These are phyloP conservation scores for Lymantria monacha DNA, from an alignment of 2,888 invertebrate species.

Conservation along the genomic window DNA sequence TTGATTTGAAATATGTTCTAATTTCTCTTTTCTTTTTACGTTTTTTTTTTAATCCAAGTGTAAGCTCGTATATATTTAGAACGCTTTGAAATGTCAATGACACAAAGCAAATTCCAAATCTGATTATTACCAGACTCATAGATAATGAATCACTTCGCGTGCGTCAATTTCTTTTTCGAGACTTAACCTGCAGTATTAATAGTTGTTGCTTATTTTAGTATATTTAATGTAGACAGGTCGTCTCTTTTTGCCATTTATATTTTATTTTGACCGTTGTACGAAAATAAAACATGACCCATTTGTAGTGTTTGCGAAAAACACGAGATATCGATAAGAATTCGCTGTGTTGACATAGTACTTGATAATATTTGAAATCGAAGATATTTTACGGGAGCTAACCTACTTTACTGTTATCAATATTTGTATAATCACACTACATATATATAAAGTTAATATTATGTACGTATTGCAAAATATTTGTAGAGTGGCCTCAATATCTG, in stretches of 20 bases:
- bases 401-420: slow-evolving; percentile 72
- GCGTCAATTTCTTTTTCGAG: slow-evolving; percentile 61
- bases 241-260: slow-evolving; percentile 47
- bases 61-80: slow-evolving; percentile 29
- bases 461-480: slow-evolving; percentile 58
- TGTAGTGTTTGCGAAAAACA: slow-evolving; percentile 62
- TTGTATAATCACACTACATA: slow-evolving; percentile 58
- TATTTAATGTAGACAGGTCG: slow-evolving; percentile 52
- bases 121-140: slow-evolving; percentile 57
- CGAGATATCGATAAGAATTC: slow-evolving; percentile 65
- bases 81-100: slow-evolving; percentile 67
- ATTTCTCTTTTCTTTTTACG: no score
- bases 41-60: no score
- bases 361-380: slow-evolving; percentile 74
- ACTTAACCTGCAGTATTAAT: slow-evolving; percentile 43
- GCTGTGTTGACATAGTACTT: slow-evolving; percentile 70
- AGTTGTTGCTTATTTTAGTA: slow-evolving; percentile 48
- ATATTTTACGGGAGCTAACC: slow-evolving; percentile 73
- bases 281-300: slow-evolving; percentile 70
- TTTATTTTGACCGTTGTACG: slow-evolving; percentile 41
- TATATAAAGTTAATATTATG: neutral
- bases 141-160: slow-evolving; percentile 72
- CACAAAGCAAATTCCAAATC: slow-evolving; percentile 63
- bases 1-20: no score
- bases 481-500: slow-evolving; percentile 20